A percentile compares a stretch with the other conserved stretches of the same genome.
Evolutionary conservation across 2,888 invertebrate species (phyloP).

Genomic region (Lypha dubia): DNA sequence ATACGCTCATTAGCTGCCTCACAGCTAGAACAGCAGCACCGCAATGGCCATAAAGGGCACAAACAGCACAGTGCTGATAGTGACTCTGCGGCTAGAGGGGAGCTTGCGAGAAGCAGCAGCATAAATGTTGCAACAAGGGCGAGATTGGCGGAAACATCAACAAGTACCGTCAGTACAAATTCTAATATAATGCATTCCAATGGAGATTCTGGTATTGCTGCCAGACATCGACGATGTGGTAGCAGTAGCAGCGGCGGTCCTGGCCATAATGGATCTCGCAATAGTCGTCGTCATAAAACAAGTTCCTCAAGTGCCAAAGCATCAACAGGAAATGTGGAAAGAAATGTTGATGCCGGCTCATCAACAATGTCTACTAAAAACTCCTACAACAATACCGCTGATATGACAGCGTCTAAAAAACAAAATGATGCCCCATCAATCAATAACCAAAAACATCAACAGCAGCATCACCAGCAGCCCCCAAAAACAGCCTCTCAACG

Average conservation of each 20-base stretch:
- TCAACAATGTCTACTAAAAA: slow-evolving; percentile 50
- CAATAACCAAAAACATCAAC: slow-evolving; percentile 8
- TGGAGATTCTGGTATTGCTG: slow-evolving; percentile 74
- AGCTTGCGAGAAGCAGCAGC: slow-evolving; percentile 14
- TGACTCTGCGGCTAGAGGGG: slow-evolving; percentile 23
- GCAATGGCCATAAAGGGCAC: slow-evolving; percentile 35
- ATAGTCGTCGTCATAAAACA: slow-evolving; percentile 74
- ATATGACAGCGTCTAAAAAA: slow-evolving; percentile 27
- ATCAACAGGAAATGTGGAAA: slow-evolving; percentile 53
- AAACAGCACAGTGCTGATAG: slow-evolving; percentile 37
- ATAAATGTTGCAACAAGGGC: slow-evolving; percentile 52
- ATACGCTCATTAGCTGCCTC: slow-evolving; percentile 55
- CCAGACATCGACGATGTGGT: slow-evolving; percentile 75
- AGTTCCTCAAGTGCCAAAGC: slow-evolving; percentile 78
- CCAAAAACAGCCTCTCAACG: slow-evolving; percentile 59
- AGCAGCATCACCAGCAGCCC: slow-evolving; percentile 43
- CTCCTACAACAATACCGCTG: slow-evolving; percentile 65
- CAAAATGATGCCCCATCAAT: slow-evolving; percentile 12
- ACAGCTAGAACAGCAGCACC: slow-evolving; percentile 57
- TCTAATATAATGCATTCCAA: slow-evolving; percentile 80
- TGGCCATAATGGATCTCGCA: slow-evolving; percentile 43
- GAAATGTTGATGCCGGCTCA: slow-evolving; percentile 58
- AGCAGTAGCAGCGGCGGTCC: slow-evolving; percentile 73
- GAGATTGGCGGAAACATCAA: slow-evolving; percentile 52
- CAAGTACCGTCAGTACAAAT: slow-evolving; percentile 65